Conservation (phyloP, 2,888 invertebrate genomes). For the Lochmaea capreae region DNA sequence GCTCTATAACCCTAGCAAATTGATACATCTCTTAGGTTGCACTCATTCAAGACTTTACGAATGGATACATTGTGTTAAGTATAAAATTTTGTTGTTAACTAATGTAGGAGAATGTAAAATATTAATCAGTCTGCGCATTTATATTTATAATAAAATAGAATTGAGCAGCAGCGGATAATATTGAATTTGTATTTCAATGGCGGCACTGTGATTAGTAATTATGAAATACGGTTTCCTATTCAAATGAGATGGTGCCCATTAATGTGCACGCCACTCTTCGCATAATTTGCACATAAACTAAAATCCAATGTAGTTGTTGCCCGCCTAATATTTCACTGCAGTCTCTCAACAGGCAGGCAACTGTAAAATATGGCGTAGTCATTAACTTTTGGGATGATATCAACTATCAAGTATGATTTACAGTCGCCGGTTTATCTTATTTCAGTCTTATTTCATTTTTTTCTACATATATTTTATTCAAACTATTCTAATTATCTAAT, state of each 20-base stretch:
- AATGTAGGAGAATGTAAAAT: too few relatives aligned
- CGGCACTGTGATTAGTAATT: slow-evolving; percentile 12
- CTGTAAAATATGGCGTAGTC: slow-evolving; percentile 36
- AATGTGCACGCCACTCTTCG: slow-evolving; percentile 32
- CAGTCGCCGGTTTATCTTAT: background rate
- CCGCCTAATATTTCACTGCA: slow-evolving; percentile 39
- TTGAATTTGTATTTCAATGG: slow-evolving; percentile 21
- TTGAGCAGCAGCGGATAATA: slow-evolving; percentile 5
- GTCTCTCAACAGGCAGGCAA: slow-evolving; percentile 39
- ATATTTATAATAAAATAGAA: slow-evolving; percentile 7
- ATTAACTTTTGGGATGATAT: slow-evolving; percentile 36
- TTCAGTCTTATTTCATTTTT: background rate
- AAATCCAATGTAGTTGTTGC: slow-evolving; percentile 42
- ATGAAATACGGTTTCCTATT: slow-evolving; percentile 27
- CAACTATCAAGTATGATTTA: slow-evolving; percentile 26
- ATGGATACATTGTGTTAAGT: too few relatives aligned
- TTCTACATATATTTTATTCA: too few relatives aligned
- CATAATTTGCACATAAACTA: slow-evolving; percentile 44
- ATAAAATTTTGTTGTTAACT: too few relatives aligned
- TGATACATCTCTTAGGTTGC: too few relatives aligned
- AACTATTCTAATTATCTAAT: too few relatives aligned
- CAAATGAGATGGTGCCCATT: slow-evolving; percentile 29
- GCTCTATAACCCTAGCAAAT: too few relatives aligned
- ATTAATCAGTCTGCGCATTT: background rate
- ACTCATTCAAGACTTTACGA: too few relatives aligned